phyloP scores from a whole-genome alignment of 2,888 invertebrate species.

The Pyrgus malvae region DNA sequence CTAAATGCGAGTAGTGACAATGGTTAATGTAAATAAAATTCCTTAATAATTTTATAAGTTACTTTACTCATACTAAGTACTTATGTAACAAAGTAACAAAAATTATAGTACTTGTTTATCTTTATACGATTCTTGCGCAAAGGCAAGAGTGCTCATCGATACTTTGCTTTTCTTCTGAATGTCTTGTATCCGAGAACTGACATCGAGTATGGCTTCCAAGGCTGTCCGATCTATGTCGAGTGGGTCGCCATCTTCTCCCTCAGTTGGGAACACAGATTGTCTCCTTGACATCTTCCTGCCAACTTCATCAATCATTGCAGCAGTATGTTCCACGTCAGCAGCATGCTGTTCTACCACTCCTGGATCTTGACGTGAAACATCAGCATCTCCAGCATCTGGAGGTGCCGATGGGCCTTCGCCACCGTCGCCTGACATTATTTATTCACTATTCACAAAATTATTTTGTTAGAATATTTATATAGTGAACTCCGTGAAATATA shows the following conservation, averaged over 20 bases:
- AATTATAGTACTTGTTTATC: constrained; percentile 75
- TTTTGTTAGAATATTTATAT: too few species aligned
- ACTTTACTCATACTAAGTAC: too few species aligned
- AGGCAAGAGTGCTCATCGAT: constrained; percentile 66
- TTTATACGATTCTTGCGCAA: constrained; percentile 73
- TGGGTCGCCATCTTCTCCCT: constrained; percentile 31
- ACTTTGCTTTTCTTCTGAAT: constrained; percentile 65
- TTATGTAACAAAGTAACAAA: too few species aligned
- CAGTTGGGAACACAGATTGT: constrained; percentile 37
- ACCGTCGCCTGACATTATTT: constrained; percentile 47
- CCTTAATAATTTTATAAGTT: too few species aligned
- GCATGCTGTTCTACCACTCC: constrained; percentile 35
- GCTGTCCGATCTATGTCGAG: constrained; percentile 63
- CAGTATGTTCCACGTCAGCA: constrained; percentile 44
- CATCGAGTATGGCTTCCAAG: constrained; percentile 68
- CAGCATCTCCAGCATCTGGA: constrained; percentile 2
- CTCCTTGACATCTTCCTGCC: constrained; percentile 41
- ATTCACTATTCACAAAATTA: neutral
- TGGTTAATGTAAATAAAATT: too few species aligned
- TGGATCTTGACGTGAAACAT: neutral
- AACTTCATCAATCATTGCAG: constrained; percentile 46
- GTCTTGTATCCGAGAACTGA: constrained; percentile 59
- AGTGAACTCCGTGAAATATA: too few species aligned
- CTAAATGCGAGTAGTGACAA: too few species aligned
- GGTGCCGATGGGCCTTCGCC: constrained; percentile 38